phyloP scores from a whole-genome alignment of 2,888 invertebrate species.

The Clepsis dumicolana region DNA sequence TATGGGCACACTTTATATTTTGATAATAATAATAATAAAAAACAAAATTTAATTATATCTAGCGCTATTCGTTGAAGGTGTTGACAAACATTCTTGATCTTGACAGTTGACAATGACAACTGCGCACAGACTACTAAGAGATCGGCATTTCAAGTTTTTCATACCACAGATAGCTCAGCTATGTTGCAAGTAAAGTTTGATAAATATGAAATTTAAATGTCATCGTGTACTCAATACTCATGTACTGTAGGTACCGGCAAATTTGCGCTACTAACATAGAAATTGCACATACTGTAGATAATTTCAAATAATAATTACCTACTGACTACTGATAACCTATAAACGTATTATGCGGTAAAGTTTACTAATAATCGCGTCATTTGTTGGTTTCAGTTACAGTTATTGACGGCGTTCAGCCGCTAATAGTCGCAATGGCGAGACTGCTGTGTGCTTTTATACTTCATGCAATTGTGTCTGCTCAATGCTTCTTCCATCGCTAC shows the following conservation, averaged over 20 bases:
- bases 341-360: neutral
- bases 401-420: neutral
- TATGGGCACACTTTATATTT: conserved; percentile 3
- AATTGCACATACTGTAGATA: too few relatives aligned
- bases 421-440: conserved; percentile 58
- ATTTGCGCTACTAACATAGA: too few relatives aligned
- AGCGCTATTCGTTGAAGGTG: neutral
- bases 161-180: too few relatives aligned
- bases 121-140: too few relatives aligned
- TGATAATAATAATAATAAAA: conserved; percentile 3
- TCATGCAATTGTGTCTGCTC: conserved; percentile 55
- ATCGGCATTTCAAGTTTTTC: too few relatives aligned
- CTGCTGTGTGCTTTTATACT: conserved; percentile 55
- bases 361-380: neutral
- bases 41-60: neutral
- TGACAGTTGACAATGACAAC: too few relatives aligned
- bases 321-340: neutral
- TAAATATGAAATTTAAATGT: too few relatives aligned
- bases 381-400: neutral
- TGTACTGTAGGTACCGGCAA: too few relatives aligned
- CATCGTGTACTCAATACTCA: too few relatives aligned
- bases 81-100: neutral
- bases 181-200: too few relatives aligned
- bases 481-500: conserved; percentile 69
- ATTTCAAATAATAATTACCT: conserved; percentile 1